Conservation (phyloP, 2,113 vertebrate species). For the Serilophus lunatus region DNA sequence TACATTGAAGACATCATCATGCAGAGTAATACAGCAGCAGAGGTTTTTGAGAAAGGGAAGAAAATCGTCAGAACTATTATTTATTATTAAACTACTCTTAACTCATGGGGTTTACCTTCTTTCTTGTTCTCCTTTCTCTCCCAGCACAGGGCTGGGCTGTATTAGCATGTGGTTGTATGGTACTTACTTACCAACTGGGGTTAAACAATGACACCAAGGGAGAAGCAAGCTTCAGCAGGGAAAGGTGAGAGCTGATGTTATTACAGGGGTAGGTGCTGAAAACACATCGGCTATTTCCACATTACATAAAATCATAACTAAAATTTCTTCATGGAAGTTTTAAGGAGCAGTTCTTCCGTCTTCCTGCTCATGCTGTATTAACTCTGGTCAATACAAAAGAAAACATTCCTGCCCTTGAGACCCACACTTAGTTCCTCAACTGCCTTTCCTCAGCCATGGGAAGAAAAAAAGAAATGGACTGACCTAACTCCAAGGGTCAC, state of each 20-base stretch:
- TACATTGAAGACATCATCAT: neutral
- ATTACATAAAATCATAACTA: neutral
- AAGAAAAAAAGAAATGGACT: neutral
- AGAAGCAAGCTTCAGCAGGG: neutral
- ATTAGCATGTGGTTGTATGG: neutral
- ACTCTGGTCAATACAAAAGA: neutral
- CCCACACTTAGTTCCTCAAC: neutral
- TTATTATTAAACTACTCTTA: neutral
- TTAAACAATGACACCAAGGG: neutral
- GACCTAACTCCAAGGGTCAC: neutral
- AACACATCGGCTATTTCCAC: neutral
- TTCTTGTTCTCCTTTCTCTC: neutral
- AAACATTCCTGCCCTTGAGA: neutral
- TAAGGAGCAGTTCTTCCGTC: neutral
- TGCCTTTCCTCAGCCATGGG: neutral
- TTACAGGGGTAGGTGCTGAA: neutral
- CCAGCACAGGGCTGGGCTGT: neutral
- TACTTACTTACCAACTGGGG: neutral
- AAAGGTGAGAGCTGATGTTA: neutral
- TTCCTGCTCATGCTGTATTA: neutral
- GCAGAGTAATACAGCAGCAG: neutral
- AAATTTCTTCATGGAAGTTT: neutral
- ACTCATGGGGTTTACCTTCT: neutral
- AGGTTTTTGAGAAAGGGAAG: neutral
- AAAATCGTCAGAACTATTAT: neutral